Base-by-base conservation (phyloP, 2,888 invertebrate genomes). In the Cantharis lateralis region DNA sequence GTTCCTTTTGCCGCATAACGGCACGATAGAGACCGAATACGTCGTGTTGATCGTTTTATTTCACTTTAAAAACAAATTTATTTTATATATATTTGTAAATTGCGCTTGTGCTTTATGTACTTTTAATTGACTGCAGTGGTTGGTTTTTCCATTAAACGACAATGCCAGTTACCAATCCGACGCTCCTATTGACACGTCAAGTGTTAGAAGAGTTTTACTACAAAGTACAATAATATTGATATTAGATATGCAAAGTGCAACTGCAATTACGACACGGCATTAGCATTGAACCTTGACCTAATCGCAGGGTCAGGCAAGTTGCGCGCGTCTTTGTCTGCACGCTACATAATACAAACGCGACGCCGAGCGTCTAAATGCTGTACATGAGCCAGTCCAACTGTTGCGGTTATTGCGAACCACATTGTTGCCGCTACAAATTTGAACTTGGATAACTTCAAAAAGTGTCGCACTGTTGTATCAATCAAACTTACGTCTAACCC, bases 271-370 rank as follows among this genome's bases (percentile, higher is more conserved):
- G 82, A 83, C 83, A 83, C 81, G 83, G 82, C 83, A 84, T 85
- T 85, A 84, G 84, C 84, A 84, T 84, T 83, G 84, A 84, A 86
- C 87, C 87, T 87, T 87, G 87, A 87, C 87, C 86, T 83, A 84
- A 83, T 83, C 84, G 82, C 79, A 76, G 84, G 85, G 85, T 85
- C 84, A 85, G 83, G 80, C 74, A 81, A 79, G 82, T 75, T 84
- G 89, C 90, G 89, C 89, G 89, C 89, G 86, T 87, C 88, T 87
- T 87, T 87, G 87, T 87, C 87, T 88, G 88, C 89, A 88, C 89
- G 89, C 87, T 84, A 87, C 88, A 81, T 88, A 89, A 89, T 79
- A 81, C 81, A 82, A 84, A 84, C 82, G 82, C 84, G 84, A 84
- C 83, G 85, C 82, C 81, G 81, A 82, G 82, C 82, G 82, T 81